Evolutionary conservation across 2,113 vertebrate genomes (phyloP).

Genomic region (Aldabrachelys gigantea): DNA sequence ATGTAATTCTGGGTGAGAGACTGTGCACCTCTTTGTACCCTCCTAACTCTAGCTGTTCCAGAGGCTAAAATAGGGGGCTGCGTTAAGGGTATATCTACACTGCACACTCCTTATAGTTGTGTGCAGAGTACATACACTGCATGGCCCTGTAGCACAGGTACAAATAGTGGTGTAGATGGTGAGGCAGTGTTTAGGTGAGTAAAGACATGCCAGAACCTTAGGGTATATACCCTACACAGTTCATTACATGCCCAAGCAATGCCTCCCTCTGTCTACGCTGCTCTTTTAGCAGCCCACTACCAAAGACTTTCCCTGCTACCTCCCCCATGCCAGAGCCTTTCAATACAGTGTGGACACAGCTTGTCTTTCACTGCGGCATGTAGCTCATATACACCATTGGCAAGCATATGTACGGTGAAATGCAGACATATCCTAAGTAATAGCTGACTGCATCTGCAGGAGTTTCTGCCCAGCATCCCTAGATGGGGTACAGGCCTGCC

Average conservation of each 20-base stretch:
- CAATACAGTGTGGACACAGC: neutral
- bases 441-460: neutral
- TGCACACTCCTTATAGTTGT: neutral
- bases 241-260: neutral
- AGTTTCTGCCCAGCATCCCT: neutral
- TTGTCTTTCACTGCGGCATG: neutral
- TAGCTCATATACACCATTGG: too few species aligned
- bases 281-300: neutral
- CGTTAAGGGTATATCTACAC: neutral
- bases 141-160: neutral
- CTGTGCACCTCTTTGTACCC: neutral
- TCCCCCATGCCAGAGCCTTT: neutral
- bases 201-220: neutral
- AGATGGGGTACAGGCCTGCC: neutral
- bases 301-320: neutral
- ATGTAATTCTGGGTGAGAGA: neutral
- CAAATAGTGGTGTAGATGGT: neutral
- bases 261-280: neutral
- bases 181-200: neutral
- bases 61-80: neutral
- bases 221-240: neutral
- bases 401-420: neutral
- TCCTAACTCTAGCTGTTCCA: neutral
- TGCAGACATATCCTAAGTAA: neutral
- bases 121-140: neutral